Evolutionary conservation across 1,140 invertebrate genomes (phyloP), one percentile per base, ranked within the genome.

Genomic region (Eupeodes corollae): DNA sequence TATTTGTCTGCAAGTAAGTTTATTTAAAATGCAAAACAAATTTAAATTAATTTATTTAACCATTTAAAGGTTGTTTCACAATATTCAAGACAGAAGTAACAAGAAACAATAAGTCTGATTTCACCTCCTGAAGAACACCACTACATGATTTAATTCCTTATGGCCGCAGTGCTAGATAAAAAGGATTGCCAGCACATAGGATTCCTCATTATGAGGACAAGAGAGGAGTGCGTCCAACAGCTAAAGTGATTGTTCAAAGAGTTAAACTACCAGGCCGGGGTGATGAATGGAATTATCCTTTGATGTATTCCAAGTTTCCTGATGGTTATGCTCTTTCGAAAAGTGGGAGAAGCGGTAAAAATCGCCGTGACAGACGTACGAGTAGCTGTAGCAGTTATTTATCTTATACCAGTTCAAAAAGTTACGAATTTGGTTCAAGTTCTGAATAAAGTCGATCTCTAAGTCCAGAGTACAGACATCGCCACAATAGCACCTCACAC

Each of bases 201-300:
- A 68, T 68, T 65, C 66, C 66, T 1, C 66, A 68, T 33, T 68
- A 68, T 34, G 65, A 68, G 55, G 63, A 68, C 44, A 65, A 68
- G 39, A 73, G 81, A 15, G 73, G 76, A 14, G 75, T 79, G 26
- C 71, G 80, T 18, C 78, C 82, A 1, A 80, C 82, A 0, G 74
- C 83, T 2, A 84, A 88, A 67, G 85, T 88, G 0, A 87, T 86
- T 42, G 82, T 86, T 2, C 81, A 85, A 56, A 74, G 81, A 8
- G 78, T 82, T 11, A 79, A 83, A 51, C 67, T 72, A 32, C 64
- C 73, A 5, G 72, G 70, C 5, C 73, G 84, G 51, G 82, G 77
- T 6, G 89, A 92, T 61, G 88, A 91, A 60, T 94, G 90, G 90
- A 83, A 83, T 18, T 90, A 94, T 73, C 90, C 91, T 1, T 94